A percentile compares a stretch with the other conserved stretches of the same genome.
Conservation (phyloP, 1,140 invertebrate genomes). For the Drosophila jambulina region DNA sequence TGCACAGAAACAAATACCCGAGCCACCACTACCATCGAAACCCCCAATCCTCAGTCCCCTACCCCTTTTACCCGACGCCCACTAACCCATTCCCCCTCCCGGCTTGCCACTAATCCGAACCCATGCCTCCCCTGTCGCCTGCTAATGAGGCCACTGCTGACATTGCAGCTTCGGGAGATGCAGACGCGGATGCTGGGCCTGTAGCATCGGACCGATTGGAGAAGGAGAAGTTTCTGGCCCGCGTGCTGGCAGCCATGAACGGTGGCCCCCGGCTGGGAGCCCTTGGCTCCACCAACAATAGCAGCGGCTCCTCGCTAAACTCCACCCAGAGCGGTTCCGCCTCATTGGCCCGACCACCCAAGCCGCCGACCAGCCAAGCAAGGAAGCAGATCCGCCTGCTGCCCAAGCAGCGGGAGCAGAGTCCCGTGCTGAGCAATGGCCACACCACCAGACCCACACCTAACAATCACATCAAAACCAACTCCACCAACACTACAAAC, state of each 20-base stretch:
- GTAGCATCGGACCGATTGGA: constrained; percentile 55
- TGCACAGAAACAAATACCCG: constrained; percentile 34
- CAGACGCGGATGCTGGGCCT: constrained; percentile 16
- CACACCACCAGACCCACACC: constrained; percentile 35
- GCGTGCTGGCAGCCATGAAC: constrained; percentile 76
- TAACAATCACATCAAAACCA: constrained; percentile 14
- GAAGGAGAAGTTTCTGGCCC: constrained; percentile 68
- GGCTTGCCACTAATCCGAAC: constrained; percentile 43
- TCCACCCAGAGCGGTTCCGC: constrained; percentile 46
- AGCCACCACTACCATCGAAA: neutral
- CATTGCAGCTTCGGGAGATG: constrained; percentile 60
- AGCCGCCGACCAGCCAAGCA: constrained; percentile 65
- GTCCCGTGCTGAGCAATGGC: constrained; percentile 70
- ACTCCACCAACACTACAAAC: constrained; percentile 18
- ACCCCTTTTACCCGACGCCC: neutral
- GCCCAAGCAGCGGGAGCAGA: constrained; percentile 76
- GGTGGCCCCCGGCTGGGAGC: constrained; percentile 38
- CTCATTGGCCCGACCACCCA: constrained; percentile 49
- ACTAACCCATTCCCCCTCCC: constrained; percentile 18
- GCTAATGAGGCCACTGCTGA: constrained; percentile 68
- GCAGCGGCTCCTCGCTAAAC: constrained; percentile 65
- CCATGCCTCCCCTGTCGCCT: constrained; percentile 70
- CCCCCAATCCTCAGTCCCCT: neutral
- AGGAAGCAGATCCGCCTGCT: constrained; percentile 72
- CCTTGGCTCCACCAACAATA: constrained; percentile 51